Evolutionary conservation across 2,797 vertebrate genomes (phyloP).

Genomic region (Geotrypetes seraphini): DNA sequence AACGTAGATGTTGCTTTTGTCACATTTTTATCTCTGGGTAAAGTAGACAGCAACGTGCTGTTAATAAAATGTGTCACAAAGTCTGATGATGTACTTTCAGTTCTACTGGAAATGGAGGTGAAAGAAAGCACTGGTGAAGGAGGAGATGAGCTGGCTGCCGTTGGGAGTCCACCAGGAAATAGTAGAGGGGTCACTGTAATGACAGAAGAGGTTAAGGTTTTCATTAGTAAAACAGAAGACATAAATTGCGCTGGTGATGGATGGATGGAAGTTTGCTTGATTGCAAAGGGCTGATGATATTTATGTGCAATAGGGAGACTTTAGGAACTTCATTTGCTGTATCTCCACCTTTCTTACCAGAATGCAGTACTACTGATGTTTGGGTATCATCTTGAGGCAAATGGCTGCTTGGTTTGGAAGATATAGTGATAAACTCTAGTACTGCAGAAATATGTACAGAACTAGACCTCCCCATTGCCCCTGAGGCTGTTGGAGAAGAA

Average conservation of each 20-base stretch:
- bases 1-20: slow-evolving; percentile 48
- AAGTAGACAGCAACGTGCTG: slow-evolving; percentile 34
- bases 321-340: slow-evolving; percentile 5
- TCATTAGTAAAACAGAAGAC: slow-evolving; percentile 28
- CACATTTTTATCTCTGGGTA: slow-evolving; percentile 43
- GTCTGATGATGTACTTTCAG: slow-evolving; percentile 48
- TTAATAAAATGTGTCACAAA: slow-evolving; percentile 52
- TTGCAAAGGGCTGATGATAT: slow-evolving; percentile 25
- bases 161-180: slow-evolving; percentile 44
- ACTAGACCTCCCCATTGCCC: background rate
- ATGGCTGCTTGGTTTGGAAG: too few relatives aligned
- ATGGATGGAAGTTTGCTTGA: slow-evolving; percentile 33
- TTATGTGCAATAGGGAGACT: slow-evolving; percentile 24
- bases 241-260: slow-evolving; percentile 30
- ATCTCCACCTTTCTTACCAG: slow-evolving; percentile 11
- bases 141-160: slow-evolving; percentile 54
- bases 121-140: slow-evolving; percentile 52
- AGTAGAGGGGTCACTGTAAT: slow-evolving; percentile 64
- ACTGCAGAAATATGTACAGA: background rate
- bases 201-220: slow-evolving; percentile 61
- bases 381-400: too few relatives aligned
- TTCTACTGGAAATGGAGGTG: slow-evolving; percentile 50
- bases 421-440: too few relatives aligned
- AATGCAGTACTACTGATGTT: slow-evolving; percentile 11
- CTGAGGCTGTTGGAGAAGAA: slow-evolving; percentile 7